Conservation (phyloP, 2,888 invertebrate species). For the Caradrina kadenii region DNA sequence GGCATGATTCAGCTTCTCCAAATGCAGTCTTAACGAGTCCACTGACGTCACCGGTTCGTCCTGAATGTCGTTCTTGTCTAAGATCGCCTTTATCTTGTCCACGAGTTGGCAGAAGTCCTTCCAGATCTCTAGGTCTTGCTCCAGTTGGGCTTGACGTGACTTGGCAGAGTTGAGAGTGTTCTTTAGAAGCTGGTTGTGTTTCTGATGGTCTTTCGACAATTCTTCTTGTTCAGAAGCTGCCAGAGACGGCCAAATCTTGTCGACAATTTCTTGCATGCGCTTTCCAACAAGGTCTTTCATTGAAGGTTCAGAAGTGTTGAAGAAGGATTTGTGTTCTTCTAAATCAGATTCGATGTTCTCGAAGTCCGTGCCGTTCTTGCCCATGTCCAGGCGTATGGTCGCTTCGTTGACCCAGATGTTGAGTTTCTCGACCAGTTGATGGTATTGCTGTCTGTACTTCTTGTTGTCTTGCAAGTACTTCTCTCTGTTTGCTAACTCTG, state of each 20-base stretch:
- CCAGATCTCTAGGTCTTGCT: conserved; percentile 96
- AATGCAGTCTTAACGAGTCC: conserved; percentile 95
- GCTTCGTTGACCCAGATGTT: conserved; percentile 96
- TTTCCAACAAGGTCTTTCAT: conserved; percentile 95
- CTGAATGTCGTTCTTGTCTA: conserved; percentile 94
- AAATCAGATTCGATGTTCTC: conserved; percentile 95
- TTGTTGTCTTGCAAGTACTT: conserved; percentile 95
- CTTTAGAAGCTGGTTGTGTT: conserved; percentile 95
- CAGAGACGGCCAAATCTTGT: conserved; percentile 97
- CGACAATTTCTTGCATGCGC: conserved; percentile 95
- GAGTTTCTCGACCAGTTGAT: conserved; percentile 94
- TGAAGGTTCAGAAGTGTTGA: conserved; percentile 93
- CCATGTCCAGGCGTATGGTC: conserved; percentile 93
- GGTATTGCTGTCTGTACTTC: conserved; percentile 94
- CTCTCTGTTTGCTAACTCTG: conserved; percentile 95
- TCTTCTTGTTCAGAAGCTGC: conserved; percentile 95
- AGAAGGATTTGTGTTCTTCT: conserved; percentile 96
- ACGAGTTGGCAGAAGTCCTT: conserved; percentile 95
- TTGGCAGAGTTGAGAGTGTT: conserved; percentile 96
- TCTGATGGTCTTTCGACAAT: conserved; percentile 94
- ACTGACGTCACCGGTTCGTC: conserved; percentile 95
- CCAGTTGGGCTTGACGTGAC: conserved; percentile 94
- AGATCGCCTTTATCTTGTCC: conserved; percentile 94
- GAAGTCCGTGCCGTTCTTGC: conserved; percentile 96
- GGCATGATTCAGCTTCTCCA: conserved; percentile 95